Base-by-base conservation (phyloP, 2,113 vertebrate species). In the Polypterus bichir region DNA sequence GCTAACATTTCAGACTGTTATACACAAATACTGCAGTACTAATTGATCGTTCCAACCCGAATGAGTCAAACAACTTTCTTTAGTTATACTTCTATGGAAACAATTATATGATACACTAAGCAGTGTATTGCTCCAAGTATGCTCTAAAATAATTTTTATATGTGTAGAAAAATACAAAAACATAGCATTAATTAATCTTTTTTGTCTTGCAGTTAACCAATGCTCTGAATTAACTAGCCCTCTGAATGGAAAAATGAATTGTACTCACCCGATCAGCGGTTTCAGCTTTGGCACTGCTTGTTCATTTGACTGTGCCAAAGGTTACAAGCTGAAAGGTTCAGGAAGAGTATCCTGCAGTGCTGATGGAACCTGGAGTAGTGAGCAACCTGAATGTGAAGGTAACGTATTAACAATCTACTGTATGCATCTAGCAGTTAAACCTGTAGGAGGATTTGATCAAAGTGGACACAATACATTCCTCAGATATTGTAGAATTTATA, bases 231-330 rank as follows among this genome's bases (percentile, higher is more conserved):
- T 81, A 59, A 47, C 52, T 27, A 60, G 65, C 55, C 72, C 69
- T 48, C 63, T 59, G 11, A 57, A 67, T 5, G 71, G 72, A 9
- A 74, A 57, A 51, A 62, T 68, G 47, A 3, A 47, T 48, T 81
- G 78, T 68, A 54, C 54, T 1, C 3, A 73, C 44, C 48, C 69
- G 47, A 61, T 70, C 4, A 73, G 72, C 54, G 55, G 54, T 1
- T 68, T 65, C 68, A 54, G 27, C 52, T 77, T 81, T 65, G 82
- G 77, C 57, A 78, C 79, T 46, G 76, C 69, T 60, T 83, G 83
- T 59, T 9, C 4, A 62, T 81, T 81, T 62, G 46, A 61, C 6
- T 84, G 81, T 69, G 63, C 63, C 8, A 65, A 57, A 53, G 84
- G 82, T 10, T 83, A 76, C 68, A 57, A 44, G 4, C 52, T 83